A percentile compares a stretch with the other conserved stretches of the same genome.
phyloP scores from a whole-genome alignment of 2,113 vertebrate genomes.

The Acrocephalus arundinaceus region DNA sequence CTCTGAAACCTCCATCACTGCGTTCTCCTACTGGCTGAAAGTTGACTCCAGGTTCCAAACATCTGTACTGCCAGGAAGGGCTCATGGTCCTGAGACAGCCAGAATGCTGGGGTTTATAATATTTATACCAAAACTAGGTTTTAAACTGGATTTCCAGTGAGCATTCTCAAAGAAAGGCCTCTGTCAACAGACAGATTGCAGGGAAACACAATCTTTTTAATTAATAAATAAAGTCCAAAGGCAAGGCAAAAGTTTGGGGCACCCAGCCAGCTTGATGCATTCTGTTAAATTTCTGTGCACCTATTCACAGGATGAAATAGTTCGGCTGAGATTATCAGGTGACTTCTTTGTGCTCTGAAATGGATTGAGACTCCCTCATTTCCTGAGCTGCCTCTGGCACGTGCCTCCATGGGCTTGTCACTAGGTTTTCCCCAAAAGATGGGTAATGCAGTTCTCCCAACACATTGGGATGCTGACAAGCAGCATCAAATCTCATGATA shows the following conservation, averaged over 20 bases:
- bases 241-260: not conserved
- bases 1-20: not conserved
- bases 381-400: not conserved
- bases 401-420: not conserved
- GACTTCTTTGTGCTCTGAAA: not conserved
- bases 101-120: not conserved
- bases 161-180: not conserved
- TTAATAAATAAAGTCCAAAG: not conserved
- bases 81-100: not conserved
- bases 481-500: slow-evolving; percentile 28
- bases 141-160: not conserved
- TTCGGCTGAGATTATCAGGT: not conserved
- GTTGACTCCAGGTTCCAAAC: not conserved
- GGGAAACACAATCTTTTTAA: not conserved
- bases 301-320: not conserved
- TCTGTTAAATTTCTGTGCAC: not conserved
- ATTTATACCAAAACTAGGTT: not conserved
- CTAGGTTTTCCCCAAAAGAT: not conserved
- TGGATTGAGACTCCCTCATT: not conserved
- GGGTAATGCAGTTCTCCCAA: not conserved
- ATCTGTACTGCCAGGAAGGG: not conserved
- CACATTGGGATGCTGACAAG: slow-evolving; percentile 32
- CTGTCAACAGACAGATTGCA: not conserved
- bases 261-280: not conserved
- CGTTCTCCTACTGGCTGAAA: not conserved